Conservation (phyloP, 2,888 invertebrate genomes). For the Amblyjoppa proteus region DNA sequence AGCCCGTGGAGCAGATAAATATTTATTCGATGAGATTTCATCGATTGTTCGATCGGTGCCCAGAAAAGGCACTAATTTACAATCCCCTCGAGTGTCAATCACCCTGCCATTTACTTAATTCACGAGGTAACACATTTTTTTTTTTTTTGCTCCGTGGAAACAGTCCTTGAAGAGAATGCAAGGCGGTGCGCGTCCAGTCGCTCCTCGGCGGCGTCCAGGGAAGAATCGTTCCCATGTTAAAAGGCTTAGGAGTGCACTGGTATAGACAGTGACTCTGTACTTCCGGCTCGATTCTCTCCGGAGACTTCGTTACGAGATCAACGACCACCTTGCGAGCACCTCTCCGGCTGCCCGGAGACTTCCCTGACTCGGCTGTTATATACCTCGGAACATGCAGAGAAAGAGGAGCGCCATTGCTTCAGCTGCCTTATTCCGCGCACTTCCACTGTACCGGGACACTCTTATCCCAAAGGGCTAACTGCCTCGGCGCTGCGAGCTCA, state of each 20-base stretch:
- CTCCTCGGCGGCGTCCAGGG: background rate
- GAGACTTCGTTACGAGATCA: conserved; percentile 60
- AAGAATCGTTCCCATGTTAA: conserved; percentile 38
- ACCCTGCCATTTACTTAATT: background rate
- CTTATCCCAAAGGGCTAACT: conserved; percentile 41
- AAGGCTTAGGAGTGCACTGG: conserved; percentile 29
- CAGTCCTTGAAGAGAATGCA: background rate
- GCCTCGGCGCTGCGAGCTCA: conserved; percentile 9
- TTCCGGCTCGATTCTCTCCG: conserved; percentile 60
- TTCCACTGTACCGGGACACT: conserved; percentile 7
- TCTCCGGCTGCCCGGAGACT: conserved; percentile 9
- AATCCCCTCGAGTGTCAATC: background rate
- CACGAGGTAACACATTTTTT: background rate
- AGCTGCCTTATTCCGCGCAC: conserved; percentile 28
- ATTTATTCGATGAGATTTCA: background rate
- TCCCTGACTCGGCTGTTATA: conserved; percentile 29
- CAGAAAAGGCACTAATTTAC: background rate
- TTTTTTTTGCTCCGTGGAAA: background rate
- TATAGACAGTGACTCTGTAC: conserved; percentile 23
- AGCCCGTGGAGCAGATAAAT: background rate
- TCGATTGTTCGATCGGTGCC: background rate
- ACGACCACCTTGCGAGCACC: conserved; percentile 48
- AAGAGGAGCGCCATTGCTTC: background rate
- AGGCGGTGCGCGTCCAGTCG: background rate
- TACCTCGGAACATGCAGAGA: conserved; percentile 14